Percentiles rank a stretch among this genome's conserved stretches.
Conservation (phyloP, 2,888 invertebrate species). For the Drosophila tripunctata region DNA sequence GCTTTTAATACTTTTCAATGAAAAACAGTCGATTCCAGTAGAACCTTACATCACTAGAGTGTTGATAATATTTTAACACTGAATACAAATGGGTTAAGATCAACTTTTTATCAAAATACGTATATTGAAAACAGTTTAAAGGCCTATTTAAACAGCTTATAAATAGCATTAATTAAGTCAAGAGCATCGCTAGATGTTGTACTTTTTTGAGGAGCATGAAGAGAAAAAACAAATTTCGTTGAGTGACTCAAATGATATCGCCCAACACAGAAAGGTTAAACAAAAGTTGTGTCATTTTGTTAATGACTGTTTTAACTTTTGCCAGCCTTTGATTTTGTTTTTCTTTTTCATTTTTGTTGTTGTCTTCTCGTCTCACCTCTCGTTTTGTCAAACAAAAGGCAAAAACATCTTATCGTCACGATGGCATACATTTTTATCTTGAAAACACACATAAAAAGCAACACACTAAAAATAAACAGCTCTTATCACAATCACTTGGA, state of each 20-base stretch:
- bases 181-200: conserved; percentile 40
- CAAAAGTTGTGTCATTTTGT: conserved; percentile 56
- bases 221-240: conserved; percentile 22
- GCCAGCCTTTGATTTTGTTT: conserved; percentile 11
- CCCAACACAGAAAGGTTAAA: conserved; percentile 32
- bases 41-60: conserved; percentile 4
- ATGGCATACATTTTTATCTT: conserved; percentile 69
- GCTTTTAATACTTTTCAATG: neutral
- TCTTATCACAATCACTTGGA: conserved; percentile 67
- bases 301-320: conserved; percentile 43
- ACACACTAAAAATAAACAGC: conserved; percentile 35
- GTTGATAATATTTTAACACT: too few relatives aligned
- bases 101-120: conserved; percentile 2
- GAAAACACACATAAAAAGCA: conserved; percentile 22
- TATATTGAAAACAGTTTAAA: conserved; percentile 10
- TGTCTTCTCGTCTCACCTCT: conserved; percentile 36
- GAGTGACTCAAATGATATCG: conserved; percentile 44
- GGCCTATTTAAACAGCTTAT: conserved; percentile 44
- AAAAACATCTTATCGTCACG: conserved; percentile 63
- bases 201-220: conserved; percentile 5
- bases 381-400: conserved; percentile 44
- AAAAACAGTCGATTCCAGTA: neutral
- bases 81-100: conserved; percentile 1
- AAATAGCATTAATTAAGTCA: conserved; percentile 47
- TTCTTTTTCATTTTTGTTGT: neutral